Base-by-base conservation (phyloP, 2,888 invertebrate species). In the Drosophila meridionalis region DNA sequence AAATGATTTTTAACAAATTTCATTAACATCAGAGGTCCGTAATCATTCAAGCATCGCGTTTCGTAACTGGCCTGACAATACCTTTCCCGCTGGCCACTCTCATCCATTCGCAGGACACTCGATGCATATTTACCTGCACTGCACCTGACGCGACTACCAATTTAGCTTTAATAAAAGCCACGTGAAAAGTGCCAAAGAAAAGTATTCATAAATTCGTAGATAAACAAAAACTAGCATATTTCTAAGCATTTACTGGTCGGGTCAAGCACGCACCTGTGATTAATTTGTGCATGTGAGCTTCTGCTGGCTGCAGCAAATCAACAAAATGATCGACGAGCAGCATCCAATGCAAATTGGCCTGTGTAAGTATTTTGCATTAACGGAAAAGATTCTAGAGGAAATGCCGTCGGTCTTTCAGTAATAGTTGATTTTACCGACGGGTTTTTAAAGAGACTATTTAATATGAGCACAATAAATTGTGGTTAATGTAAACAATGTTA, bases 41-140 rank as follows among this genome's bases (percentile, higher is more conserved):
- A 91, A 92, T 92, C 92, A 92, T 89, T 92, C 91, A 92, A 91
- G 91, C 92, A 92, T 91, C 90, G 91, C 89, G 90, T 91, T 87
- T 89, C 87, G 85, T 78, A 87, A 89, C 84, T 79, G 77, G 74
- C 75, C 74, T 60, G 69, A 65, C 73, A 69, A 80, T 52, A 52
- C 40, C 69, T 65, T 42, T 55, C 63, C 76, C 73, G 69, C 70
- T 71, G 73, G 73, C 72, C 86, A 75, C 68, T 64, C 69, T 72
- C 65, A 50, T 53, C 69, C 48, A 68, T 43, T 65, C 48, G 36
- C 56, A 64, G 73, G 80, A 65, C 63, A 63, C 34, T 65, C 61
- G 63, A 61, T 75, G 66, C 79, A 71, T 30, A 47, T 56, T 30
- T 48, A 66, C 68, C 61, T 78, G 74, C 66, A 69, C 20, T 65